These are phyloP conservation scores for Caenorhabditis afra DNA, from an alignment of 2,888 invertebrate species.

Conservation along the genomic window DNA sequence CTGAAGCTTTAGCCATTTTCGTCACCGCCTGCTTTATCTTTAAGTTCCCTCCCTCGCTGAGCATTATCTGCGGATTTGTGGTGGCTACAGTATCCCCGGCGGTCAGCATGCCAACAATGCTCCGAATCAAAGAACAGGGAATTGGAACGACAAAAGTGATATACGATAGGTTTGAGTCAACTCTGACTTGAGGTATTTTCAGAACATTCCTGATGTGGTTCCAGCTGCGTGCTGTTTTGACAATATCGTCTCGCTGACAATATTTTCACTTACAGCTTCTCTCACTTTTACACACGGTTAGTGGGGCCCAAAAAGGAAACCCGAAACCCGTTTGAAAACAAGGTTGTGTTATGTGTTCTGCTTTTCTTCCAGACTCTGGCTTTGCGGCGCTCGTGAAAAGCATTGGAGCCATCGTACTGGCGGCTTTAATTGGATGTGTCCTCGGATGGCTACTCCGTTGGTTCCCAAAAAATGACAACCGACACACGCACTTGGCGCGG, in stretches of 20 bases:
- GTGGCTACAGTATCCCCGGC: constrained; percentile 61
- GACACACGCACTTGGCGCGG: constrained; percentile 60
- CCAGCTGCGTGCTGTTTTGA: constrained; percentile 60
- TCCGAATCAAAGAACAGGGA: constrained; percentile 42
- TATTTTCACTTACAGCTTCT: constrained; percentile 57
- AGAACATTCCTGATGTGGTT: constrained; percentile 60
- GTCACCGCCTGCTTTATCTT: constrained; percentile 47
- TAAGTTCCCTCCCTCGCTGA: constrained; percentile 35
- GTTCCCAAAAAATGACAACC: constrained; percentile 58
- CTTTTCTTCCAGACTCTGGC: constrained; percentile 24
- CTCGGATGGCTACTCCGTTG: constrained; percentile 61
- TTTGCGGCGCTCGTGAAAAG: constrained; percentile 46
- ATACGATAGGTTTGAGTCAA: constrained; percentile 9
- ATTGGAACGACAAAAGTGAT: constrained; percentile 59
- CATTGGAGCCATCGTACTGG: constrained; percentile 54
- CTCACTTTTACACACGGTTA: constrained; percentile 57
- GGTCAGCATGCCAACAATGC: constrained; percentile 57
- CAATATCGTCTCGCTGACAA: constrained; percentile 53
- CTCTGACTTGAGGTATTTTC: constrained; percentile 23
- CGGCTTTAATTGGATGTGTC: constrained; percentile 52
- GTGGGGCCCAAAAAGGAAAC: neutral
- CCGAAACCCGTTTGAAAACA: too few species aligned
- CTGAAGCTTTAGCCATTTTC: constrained; percentile 55
- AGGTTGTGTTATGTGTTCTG: neutral
- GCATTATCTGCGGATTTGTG: constrained; percentile 59